Conservation (phyloP, 2,888 invertebrate genomes). For the Pristionchus mayeri region DNA sequence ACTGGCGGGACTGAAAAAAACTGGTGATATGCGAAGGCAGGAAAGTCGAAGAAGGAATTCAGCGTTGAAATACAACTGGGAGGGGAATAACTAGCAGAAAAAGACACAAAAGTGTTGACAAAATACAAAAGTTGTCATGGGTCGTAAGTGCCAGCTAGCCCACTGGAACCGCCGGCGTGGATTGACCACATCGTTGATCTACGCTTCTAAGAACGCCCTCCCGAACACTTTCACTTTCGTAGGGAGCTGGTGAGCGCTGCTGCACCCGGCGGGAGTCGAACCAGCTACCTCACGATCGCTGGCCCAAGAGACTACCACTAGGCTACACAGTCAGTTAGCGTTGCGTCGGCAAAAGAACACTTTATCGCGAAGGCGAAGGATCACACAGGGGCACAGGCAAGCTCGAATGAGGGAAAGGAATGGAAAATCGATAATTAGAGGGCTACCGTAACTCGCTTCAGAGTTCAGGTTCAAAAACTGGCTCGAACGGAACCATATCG, state of each 20-base stretch:
- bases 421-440: background rate
- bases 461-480: background rate
- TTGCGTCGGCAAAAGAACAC: too few species aligned
- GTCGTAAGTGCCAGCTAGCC: constrained; percentile 23
- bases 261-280: background rate
- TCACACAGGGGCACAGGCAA: too few species aligned
- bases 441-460: background rate
- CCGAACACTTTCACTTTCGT: background rate
- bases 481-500: constrained; percentile 53
- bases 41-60: too few species aligned
- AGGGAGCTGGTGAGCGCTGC: constrained; percentile 14
- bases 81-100: background rate
- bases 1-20: too few species aligned
- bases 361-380: too few species aligned
- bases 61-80: too few species aligned
- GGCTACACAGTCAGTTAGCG: background rate
- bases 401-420: too few species aligned
- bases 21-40: too few species aligned
- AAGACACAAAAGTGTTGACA: background rate
- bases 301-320: background rate
- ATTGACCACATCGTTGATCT: constrained; percentile 31
- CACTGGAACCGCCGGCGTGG: constrained; percentile 15
- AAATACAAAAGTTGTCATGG: constrained; percentile 27
- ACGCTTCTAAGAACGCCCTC: constrained; percentile 12
- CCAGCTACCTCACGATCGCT: background rate